Evolutionary conservation across 2,113 vertebrate genomes (phyloP), one percentile per base, ranked within the genome.

Genomic region (Arvicanthis niloticus): DNA sequence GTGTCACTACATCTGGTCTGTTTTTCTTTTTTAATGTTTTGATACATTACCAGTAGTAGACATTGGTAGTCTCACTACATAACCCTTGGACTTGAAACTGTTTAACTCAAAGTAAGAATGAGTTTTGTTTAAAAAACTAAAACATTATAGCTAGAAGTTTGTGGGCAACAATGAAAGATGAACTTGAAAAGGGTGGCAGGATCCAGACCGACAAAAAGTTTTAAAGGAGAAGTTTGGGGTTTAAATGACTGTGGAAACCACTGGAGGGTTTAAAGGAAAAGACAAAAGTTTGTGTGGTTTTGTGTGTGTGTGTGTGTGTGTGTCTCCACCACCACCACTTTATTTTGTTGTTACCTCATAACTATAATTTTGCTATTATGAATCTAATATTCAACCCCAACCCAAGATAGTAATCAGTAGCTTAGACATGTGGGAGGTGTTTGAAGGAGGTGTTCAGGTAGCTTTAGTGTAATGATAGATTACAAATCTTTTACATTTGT

Each of bases 181-280:
- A 60, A 4, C n/a, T 62, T 62, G 56, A 56, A 84, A 84, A 84
- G n/a, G 29, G n/a, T 62, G 80, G 34, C 58, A 81, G 34, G 19
- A 81, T 37, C 17, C 19, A 81, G 34, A 81, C 22, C 22, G 48
- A 40, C 40, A 26, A 40, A 31, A 42, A 24, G 22, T 84, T 62
- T 42, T 42, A 40, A 42, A 53, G n/a, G 51, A 81, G 78, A 37
- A n/a, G 24, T 88, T 89, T 65, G 42, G 48, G 62, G 91, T 91
- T 94, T 92, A 91, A 91, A 15, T 94, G 56, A 92, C 34, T 37
- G 7, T 89, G 67, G 34, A 82, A 67, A 67, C 56, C 53, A 82
- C 26, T 82, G 78, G 53, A n/a, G 5, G 15, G 37, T n/a, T 82
- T 82, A 82, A 82, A n/a, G 78, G 78, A 56, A 81, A 56, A 81